Conservation (phyloP, 1,140 invertebrate genomes). For the Oppia nitens region DNA sequence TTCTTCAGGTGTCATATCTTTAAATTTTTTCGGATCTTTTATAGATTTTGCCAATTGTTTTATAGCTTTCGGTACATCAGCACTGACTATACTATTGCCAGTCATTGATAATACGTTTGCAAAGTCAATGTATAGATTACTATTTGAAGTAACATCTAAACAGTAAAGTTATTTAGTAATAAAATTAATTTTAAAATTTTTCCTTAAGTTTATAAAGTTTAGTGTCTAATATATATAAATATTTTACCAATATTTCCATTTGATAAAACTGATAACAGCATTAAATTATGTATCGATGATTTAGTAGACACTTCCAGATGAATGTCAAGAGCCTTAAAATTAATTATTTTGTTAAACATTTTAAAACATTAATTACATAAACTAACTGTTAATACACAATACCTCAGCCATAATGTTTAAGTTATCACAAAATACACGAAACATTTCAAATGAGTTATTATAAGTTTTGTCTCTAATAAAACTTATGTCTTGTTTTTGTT, state of each 20-base stretch:
- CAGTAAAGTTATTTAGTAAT: too few species aligned
- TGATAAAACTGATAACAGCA: background rate
- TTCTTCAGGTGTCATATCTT: background rate
- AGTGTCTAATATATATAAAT: constrained; percentile 30
- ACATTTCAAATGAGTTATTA: background rate
- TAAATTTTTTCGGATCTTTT: background rate
- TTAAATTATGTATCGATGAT: background rate
- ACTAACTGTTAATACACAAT: too few species aligned
- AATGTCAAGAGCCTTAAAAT: background rate
- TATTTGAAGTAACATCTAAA: constrained; percentile 47
- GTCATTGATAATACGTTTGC: background rate
- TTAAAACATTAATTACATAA: too few species aligned
- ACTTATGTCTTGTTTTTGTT: background rate
- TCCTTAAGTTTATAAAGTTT: constrained; percentile 46
- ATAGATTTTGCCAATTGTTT: constrained; percentile 25
- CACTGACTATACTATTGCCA: background rate
- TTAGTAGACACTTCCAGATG: background rate
- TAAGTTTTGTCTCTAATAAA: too few species aligned
- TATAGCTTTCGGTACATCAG: background rate
- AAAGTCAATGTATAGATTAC: constrained; percentile 19
- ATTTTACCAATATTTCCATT: background rate
- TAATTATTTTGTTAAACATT: too few species aligned
- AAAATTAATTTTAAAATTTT: constrained; percentile 28
- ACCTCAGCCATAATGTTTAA: background rate
- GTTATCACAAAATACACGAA: background rate